Evolutionary conservation across 2,113 vertebrate species (phyloP), one percentile per base, ranked within the genome.

Genomic region (Labeo catla): DNA sequence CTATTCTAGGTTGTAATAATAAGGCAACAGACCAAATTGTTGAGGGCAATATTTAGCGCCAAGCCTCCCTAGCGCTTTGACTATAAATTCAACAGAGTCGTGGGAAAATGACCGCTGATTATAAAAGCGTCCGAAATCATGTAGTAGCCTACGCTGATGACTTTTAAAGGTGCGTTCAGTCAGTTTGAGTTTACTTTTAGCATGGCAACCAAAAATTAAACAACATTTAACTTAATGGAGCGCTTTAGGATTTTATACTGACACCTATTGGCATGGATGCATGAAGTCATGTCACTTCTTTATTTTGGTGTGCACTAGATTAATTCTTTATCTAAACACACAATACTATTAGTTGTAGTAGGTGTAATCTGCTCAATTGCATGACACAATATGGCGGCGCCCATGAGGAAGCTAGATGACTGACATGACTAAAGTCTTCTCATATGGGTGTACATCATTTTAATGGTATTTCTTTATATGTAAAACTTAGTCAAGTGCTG

Each of bases 1-100:
- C 47, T 84, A 84, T 59, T 74, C 68, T 74, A 70, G 81, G 65
- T 83, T 83, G 81, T 28, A 59, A 73, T 84, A 72, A 84, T 73
- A 84, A 70, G 23, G 66, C 81, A 39, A 57, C 36, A 57, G 68
- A 73, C 66, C 36, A 74, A 72, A 84, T 59, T 73, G 49, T 84
- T 54, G 50, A 73, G 45, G 81, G 66, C 43, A 52, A 72, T 28
- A 73, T 54, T 73, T 52, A 86, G 65, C 68, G 52, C 74, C 54
- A 8, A 43, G 19, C 15, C 45, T 43, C 83, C 80, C 84, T n/a
- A 15, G 52, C 12, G 34, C 49, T 82, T 66, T 52, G 28, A 34
- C 65, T 59, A 82, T 47, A 76, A 87, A 83, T 82, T 76, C 59
- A 54, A 45, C 54, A 52, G 70, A 73, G 80, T 77, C 49, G 80